phyloP scores from a whole-genome alignment of 2,113 vertebrate genomes.

The Dipodomys merriami region DNA sequence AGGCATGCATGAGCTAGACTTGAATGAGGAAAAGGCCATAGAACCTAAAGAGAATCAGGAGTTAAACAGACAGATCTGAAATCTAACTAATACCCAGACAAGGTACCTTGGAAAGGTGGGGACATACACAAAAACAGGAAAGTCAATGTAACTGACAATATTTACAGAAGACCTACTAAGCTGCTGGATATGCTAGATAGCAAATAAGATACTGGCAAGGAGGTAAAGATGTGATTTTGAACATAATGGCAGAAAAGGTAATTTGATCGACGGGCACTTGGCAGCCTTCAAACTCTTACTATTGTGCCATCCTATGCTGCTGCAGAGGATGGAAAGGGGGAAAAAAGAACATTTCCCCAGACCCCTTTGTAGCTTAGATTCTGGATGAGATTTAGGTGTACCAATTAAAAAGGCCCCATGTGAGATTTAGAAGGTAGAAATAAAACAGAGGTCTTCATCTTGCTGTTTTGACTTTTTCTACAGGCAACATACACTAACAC shows the following conservation, averaged over 20 bases:
- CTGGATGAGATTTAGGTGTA: neutral
- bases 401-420: neutral
- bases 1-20: neutral
- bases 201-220: neutral
- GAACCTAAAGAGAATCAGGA: neutral
- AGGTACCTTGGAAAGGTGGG: neutral
- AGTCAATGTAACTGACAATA: neutral
- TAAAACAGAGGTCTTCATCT: neutral
- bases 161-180: neutral
- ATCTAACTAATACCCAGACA: neutral
- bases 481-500: neutral
- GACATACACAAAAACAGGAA: neutral
- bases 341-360: conserved; percentile 37
- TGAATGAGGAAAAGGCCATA: neutral
- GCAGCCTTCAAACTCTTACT: neutral
- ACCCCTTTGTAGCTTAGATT: neutral
- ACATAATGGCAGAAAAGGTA: neutral
- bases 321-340: neutral
- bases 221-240: neutral
- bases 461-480: neutral
- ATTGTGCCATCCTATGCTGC: neutral
- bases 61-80: neutral
- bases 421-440: neutral
- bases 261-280: neutral
- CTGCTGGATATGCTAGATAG: neutral